Base-by-base conservation (phyloP, 1,140 invertebrate genomes). In the Eupeodes corollae region DNA sequence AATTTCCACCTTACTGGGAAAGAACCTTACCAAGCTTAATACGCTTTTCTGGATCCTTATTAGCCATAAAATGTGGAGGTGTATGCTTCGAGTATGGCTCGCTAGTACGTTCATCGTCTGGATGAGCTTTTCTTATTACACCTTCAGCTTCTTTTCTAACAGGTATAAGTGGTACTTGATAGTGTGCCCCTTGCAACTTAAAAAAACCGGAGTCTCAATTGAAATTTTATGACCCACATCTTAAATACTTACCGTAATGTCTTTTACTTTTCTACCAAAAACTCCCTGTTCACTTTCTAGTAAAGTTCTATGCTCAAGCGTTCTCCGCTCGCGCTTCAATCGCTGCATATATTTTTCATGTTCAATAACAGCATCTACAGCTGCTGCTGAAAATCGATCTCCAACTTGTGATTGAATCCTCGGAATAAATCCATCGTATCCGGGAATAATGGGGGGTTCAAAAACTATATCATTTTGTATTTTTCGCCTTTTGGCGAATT, bases 371-470 rank as follows among this genome's bases (percentile, higher is more conserved):
- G 76, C 80, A 57, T 83, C 79, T 1, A 77, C 78, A 1, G 81
- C 81, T 8, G 75, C 68, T 5, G 83, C 76, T 8, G 75, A 75
- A 61, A 75, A 83, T 13, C 79, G 74, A 57, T 83, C 79, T 0
- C 82, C 82, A 45, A 75, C 74, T 56, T 75, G 70, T 2, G 69
- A 74, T 48, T 73, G 75, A 47, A 79, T 52, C 48, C 75, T 72
- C 1, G 82, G 83, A 39, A 83, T 70, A 52, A 82, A 83, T 19
- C 82, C 83, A 62, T 80, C 76, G 62, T 83, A 84, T 41, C 79
- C 77, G 8, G 82, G 79, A 44, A 81, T 69, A 55, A 81, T 77
- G 2, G 82, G 82, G 70, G 84, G 77, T 44, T 73, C 73, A 59
- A 82, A 84, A 32, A 80, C 70, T 1, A 79, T 68, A 63, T 83